Evolutionary conservation across 2,888 invertebrate species (phyloP).

Genomic region (Empis livida): DNA sequence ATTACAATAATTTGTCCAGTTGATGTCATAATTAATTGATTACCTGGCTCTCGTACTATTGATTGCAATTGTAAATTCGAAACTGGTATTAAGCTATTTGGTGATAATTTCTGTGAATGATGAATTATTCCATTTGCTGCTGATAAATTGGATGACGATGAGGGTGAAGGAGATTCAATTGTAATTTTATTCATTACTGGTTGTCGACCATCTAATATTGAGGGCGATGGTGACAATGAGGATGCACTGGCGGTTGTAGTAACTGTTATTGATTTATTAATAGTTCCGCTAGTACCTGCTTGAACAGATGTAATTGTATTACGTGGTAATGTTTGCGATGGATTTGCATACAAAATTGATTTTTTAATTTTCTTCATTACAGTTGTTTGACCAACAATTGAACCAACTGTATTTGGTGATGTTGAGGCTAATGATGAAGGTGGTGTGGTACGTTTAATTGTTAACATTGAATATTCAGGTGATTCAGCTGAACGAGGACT

Average conservation of each 20-base stretch:
- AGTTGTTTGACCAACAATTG: slow-evolving; percentile 10
- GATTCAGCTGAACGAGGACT: slow-evolving; percentile 49
- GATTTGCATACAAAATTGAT: background rate
- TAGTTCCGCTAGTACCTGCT: slow-evolving; percentile 36
- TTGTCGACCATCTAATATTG: background rate
- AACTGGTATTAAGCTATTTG: slow-evolving; percentile 18
- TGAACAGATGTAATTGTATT: slow-evolving; percentile 72
- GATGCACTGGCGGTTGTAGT: slow-evolving; percentile 47
- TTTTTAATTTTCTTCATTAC: background rate
- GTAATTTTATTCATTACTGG: background rate
- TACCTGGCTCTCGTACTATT: slow-evolving; percentile 20
- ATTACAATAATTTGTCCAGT: slow-evolving; percentile 34
- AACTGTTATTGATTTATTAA: slow-evolving; percentile 59
- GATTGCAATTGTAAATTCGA: slow-evolving; percentile 25
- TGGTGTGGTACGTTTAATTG: slow-evolving; percentile 23
- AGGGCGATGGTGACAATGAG: slow-evolving; percentile 5
- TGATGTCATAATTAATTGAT: slow-evolving; percentile 35
- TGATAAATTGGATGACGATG: too few species aligned
- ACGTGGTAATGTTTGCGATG: slow-evolving; percentile 53
- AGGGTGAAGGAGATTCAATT: background rate
- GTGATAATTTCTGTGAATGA: slow-evolving; percentile 18
- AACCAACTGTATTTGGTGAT: slow-evolving; percentile 17
- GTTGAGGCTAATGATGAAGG: slow-evolving; percentile 27
- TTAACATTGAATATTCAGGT: slow-evolving; percentile 31
- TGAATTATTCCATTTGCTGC: background rate